phyloP scores from a whole-genome alignment of 2,888 invertebrate species.

The Hirtodrosophila confusa region DNA sequence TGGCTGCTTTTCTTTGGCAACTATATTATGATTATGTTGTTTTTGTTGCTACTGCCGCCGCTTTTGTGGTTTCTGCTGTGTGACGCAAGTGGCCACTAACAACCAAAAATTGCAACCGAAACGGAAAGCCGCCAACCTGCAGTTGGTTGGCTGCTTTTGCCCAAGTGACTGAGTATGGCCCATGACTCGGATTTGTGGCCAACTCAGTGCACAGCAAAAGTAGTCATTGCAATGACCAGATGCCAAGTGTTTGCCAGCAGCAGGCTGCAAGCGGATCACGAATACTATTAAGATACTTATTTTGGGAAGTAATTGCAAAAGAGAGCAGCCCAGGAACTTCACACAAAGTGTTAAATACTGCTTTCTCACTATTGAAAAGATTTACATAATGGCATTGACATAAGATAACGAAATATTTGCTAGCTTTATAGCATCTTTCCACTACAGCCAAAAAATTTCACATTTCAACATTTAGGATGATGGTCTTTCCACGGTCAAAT shows the following conservation, averaged over 20 bases:
- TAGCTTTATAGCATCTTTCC: too few species aligned
- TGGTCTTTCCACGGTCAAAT: too few species aligned
- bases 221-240: conserved; percentile 15
- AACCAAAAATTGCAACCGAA: conserved; percentile 55
- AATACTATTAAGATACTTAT: conserved; percentile 14
- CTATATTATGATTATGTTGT: conserved; percentile 31
- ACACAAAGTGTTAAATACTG: too few species aligned
- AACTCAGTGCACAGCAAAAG: not conserved
- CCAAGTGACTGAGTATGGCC: not conserved
- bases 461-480: too few species aligned
- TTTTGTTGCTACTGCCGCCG: conserved; percentile 2
- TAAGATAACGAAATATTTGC: not conserved
- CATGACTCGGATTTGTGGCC: conserved; percentile 28
- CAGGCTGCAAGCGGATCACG: conserved; percentile 20
- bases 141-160: conserved; percentile 14
- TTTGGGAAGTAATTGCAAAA: conserved; percentile 9
- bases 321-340: not conserved
- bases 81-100: conserved; percentile 56
- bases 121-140: conserved; percentile 23
- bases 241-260: conserved; percentile 28
- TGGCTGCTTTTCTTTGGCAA: conserved; percentile 24
- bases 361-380: too few species aligned
- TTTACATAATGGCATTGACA: too few species aligned
- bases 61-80: conserved; percentile 15
- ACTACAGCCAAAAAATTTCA: too few species aligned